Evolutionary conservation across 2,888 invertebrate species (phyloP).

Genomic region (Tuberolachnus salignus): DNA sequence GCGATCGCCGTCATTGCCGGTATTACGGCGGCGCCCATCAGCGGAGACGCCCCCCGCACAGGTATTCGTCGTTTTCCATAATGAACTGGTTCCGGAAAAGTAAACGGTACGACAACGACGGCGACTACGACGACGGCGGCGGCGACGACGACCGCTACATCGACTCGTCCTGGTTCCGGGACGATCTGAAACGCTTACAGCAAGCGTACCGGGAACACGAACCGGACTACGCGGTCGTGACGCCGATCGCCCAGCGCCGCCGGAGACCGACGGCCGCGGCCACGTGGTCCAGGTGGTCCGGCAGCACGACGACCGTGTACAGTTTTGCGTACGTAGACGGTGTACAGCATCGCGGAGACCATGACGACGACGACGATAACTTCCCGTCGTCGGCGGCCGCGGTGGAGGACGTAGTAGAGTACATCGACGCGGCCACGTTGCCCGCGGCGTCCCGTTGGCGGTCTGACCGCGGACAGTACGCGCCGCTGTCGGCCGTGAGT

Average conservation of each 20-base stretch:
- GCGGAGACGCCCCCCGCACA: neutral
- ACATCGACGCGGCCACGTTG: conserved; percentile 43
- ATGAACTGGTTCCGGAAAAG: conserved; percentile 31
- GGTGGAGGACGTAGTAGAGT: conserved; percentile 22
- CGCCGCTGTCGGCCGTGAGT: neutral
- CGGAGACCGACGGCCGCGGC: neutral
- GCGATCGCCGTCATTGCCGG: neutral
- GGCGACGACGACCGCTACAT: neutral
- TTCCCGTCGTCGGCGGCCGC: neutral
- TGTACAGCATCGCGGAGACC: neutral
- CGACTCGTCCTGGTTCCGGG: conserved; percentile 44
- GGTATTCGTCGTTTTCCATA: conserved; percentile 34
- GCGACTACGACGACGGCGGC: neutral
- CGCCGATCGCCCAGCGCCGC: conserved; percentile 2
- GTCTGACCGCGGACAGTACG: neutral
- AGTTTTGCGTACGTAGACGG: conserved; percentile 44
- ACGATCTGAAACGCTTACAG: conserved; percentile 38
- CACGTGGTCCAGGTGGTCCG: conserved; percentile 40
- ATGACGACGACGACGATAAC: neutral
- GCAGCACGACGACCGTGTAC: conserved; percentile 51
- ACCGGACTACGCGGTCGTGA: conserved; percentile 30
- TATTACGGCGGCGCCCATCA: conserved; percentile 13
- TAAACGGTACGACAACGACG: conserved; percentile 2
- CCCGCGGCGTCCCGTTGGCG: neutral
- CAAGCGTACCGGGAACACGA: conserved; percentile 40